Base-by-base conservation (phyloP, 2,797 vertebrate genomes). In the Iguana delicatissima region DNA sequence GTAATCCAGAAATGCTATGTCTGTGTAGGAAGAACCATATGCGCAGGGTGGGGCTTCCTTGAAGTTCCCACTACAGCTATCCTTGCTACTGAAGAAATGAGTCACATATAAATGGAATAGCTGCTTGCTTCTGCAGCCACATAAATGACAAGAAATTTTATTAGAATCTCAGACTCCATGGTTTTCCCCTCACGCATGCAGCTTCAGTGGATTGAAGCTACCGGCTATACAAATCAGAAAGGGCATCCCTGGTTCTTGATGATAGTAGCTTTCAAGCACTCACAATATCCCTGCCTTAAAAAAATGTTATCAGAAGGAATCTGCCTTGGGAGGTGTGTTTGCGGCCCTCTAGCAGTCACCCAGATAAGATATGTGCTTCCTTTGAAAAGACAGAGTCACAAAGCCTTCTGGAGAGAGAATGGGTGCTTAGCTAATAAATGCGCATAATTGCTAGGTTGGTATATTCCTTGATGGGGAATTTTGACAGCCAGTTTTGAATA, bases 381-480 rank as follows among this genome's bases (percentile, higher is more conserved):
- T 95, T 92, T 29, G 89, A 92, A 94, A 94, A 13, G 91, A 93
- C 55, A 93, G 69, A 84, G 92, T 92, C 95, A 92, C 92, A 94
- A 93, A 90, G 84, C 8, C 0, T 94, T 88, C 88, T 91, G 91
- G 86, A 93, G 93, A 88, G 93, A 96, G 93, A 95, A 93, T 42
- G 88, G 90, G 85, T 89, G 92, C 94, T 91, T 62, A 22, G 89
- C 88, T 96, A 95, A 96, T 92, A 92, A 86, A 95, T 94, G 96
- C 83, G 80, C 94, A 93, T 95, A 96, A 96, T 96, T 96, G 94
- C 89, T 90, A 85, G 93, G 95, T 93, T 91, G 77, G 6, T 2
- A 46, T 35, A 93, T 50, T 89, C 85, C 94, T 96, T 95, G 95
- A 96, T 93, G 91, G 91, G 77, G 94, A 83, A 93, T 94, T 94